Conservation (phyloP, 2,888 invertebrate species). For the Mechanitis mazaeus region DNA sequence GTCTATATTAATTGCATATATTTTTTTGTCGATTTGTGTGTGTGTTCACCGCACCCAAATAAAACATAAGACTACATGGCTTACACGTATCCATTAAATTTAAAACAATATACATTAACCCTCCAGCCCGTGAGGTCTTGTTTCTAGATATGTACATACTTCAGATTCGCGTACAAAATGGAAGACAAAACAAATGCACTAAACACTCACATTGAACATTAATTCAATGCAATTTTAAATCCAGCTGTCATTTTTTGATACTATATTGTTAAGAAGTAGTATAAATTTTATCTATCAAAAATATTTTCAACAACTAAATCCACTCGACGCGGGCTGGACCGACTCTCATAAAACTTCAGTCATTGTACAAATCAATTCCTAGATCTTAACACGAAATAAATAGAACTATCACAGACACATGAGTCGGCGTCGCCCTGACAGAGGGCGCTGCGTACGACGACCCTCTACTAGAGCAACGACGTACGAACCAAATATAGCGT, state of each 20-base stretch:
- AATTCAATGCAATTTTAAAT: too few species aligned
- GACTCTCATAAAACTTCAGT: slow-evolving; percentile 50
- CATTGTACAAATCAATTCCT: slow-evolving; percentile 45
- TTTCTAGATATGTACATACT: slow-evolving; percentile 27
- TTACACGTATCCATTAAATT: too few species aligned
- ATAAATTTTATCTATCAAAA: too few species aligned
- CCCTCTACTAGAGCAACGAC: too few species aligned
- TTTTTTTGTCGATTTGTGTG: too few species aligned
- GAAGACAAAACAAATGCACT: slow-evolving; percentile 30
- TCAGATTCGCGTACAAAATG: slow-evolving; percentile 25
- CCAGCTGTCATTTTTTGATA: too few species aligned
- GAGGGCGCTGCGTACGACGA: background rate
- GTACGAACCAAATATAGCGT: slow-evolving; percentile 46
- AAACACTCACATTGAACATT: slow-evolving; percentile 11
- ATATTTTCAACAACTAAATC: too few species aligned
- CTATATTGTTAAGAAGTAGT: too few species aligned
- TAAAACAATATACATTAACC: too few species aligned
- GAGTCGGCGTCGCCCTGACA: slow-evolving; percentile 41
- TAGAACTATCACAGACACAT: slow-evolving; percentile 73
- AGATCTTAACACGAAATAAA: slow-evolving; percentile 55
- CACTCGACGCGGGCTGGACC: background rate
- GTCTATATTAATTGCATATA: too few species aligned
- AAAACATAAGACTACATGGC: slow-evolving; percentile 4
- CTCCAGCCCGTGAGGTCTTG: too few species aligned
- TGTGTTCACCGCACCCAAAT: background rate